Conservation (phyloP, 2,888 invertebrate species). For the Lamproptera curius region DNA sequence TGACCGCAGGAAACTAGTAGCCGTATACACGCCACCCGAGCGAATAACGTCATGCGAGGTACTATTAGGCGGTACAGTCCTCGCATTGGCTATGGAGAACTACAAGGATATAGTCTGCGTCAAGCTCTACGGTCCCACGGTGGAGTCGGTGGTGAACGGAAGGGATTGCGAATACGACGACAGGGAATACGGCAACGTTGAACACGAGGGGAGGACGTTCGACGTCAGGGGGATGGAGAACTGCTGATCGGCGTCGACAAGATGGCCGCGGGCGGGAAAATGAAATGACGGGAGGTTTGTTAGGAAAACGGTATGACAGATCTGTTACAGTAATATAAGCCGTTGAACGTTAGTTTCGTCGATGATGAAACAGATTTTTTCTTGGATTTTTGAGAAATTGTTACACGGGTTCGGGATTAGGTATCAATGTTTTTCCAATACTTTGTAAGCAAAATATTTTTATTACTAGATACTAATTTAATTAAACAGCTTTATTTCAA, state of each 20-base stretch:
- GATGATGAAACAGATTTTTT: no score
- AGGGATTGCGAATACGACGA: slow-evolving; percentile 75
- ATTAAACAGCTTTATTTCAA: no score
- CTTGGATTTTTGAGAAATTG: no score
- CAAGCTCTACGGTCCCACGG: slow-evolving; percentile 68
- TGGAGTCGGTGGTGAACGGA: slow-evolving; percentile 54
- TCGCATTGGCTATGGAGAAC: slow-evolving; percentile 84
- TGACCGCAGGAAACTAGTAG: slow-evolving; percentile 85
- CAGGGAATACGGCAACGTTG: slow-evolving; percentile 58
- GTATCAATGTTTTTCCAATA: no score
- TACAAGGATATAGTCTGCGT: slow-evolving; percentile 81
- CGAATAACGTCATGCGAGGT: slow-evolving; percentile 88
- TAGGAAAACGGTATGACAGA: no score
- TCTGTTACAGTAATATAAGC: no score
- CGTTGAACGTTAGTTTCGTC: no score
- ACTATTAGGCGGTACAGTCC: slow-evolving; percentile 83
- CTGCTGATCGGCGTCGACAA: slow-evolving; percentile 50
- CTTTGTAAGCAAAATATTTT: no score
- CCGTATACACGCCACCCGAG: slow-evolving; percentile 87
- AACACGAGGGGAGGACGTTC: slow-evolving; percentile 62
- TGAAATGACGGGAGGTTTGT: no score
- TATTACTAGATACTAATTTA: no score
- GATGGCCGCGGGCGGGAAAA: no score
- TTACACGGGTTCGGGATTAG: no score
- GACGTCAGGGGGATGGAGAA: slow-evolving; percentile 69